These are phyloP conservation scores for Pseudomyrmex sp. DNA, from an alignment of 1,140 invertebrate species.

Conservation along the genomic window DNA sequence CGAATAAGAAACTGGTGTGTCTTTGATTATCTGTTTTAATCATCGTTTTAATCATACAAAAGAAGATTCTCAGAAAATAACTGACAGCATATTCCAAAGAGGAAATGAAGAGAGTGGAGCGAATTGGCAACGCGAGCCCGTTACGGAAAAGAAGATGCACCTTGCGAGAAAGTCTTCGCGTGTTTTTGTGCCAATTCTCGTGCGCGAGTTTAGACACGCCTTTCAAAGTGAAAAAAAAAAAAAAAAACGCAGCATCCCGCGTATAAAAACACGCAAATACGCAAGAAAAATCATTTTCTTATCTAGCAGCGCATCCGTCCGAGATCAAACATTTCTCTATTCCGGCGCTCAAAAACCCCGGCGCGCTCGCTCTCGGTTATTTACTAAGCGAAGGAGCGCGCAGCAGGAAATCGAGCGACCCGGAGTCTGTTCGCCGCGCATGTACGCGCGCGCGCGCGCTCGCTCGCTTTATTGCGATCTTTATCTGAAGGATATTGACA, in stretches of 20 bases:
- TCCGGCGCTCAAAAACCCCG: background rate
- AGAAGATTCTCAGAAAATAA: no score
- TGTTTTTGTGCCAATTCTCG: conserved; percentile 38
- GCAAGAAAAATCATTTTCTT: conserved; percentile 55
- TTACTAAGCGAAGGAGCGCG: conserved; percentile 48
- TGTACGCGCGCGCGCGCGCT: conserved; percentile 27
- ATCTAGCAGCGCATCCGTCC: conserved; percentile 38
- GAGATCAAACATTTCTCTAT: conserved; percentile 47
- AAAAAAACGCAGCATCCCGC: conserved; percentile 3
- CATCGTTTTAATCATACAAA: background rate
- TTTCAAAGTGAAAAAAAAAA: conserved; percentile 1
- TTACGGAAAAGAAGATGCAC: conserved; percentile 6
- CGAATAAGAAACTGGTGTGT: conserved; percentile 15
- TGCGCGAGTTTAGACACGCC: background rate
- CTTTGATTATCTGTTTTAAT: background rate
- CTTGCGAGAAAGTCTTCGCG: background rate
- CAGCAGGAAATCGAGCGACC: conserved; percentile 48
- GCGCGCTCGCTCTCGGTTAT: conserved; percentile 30
- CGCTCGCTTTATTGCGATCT: conserved; percentile 38
- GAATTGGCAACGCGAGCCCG: conserved; percentile 24
- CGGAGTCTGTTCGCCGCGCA: conserved; percentile 6
- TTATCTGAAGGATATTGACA: conserved; percentile 49
- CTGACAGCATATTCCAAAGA: no score
- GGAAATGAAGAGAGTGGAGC: background rate
- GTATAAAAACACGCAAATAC: conserved; percentile 52